These are phyloP conservation scores for Mythimna impura DNA, from an alignment of 2,888 invertebrate species.

Conservation along the genomic window DNA sequence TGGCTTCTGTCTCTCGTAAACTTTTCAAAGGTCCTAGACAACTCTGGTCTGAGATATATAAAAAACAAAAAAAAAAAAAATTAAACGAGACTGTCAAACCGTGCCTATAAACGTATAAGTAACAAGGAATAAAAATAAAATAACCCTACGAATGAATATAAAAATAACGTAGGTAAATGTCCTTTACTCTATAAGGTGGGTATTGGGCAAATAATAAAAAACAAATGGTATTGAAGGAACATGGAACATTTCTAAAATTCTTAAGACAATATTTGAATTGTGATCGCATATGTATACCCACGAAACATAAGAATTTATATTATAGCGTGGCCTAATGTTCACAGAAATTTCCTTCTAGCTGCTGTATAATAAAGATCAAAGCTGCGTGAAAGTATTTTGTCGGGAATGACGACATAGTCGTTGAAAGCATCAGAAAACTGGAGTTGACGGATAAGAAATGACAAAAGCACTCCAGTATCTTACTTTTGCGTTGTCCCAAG, in stretches of 20 bases:
- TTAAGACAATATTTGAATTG: slow-evolving; percentile 54
- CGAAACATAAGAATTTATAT: slow-evolving; percentile 45
- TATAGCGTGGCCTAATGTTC: background rate
- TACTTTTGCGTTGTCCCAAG: slow-evolving; percentile 53
- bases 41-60: no score
- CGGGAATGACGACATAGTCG: slow-evolving; percentile 18
- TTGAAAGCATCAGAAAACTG: slow-evolving; percentile 34
- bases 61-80: no score
- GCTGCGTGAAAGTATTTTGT: slow-evolving; percentile 19
- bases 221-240: slow-evolving; percentile 5
- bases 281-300: slow-evolving; percentile 29
- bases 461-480: slow-evolving; percentile 60
- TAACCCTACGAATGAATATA: no score
- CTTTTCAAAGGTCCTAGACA: no score
- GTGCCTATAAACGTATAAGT: no score
- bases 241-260: slow-evolving; percentile 31
- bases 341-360: slow-evolving; percentile 5
- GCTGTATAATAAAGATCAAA: slow-evolving; percentile 15
- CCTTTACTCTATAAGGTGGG: background rate
- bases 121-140: no score
- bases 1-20: no score
- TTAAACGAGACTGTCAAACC: no score
- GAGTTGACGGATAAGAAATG: slow-evolving; percentile 51
- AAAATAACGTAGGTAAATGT: no score
- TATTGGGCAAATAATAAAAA: slow-evolving; percentile 9